Evolutionary conservation across 2,888 invertebrate species (phyloP).

Genomic region (Gortyna flavago): DNA sequence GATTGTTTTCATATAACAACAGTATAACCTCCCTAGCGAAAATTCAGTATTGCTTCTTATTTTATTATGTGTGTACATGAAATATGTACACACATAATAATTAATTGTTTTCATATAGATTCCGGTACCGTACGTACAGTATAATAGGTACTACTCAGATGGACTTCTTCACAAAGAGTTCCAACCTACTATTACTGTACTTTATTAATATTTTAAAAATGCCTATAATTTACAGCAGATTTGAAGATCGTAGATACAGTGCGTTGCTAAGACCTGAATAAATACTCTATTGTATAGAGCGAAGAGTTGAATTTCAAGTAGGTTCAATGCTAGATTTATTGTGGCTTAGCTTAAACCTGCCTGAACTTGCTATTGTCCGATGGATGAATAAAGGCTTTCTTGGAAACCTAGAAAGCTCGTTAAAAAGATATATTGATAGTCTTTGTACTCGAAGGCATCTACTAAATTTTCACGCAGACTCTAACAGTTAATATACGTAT

Average conservation of each 20-base stretch:
- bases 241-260: constrained; percentile 3
- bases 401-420: constrained; percentile 8
- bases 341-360: constrained; percentile 4
- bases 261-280: background rate
- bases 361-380: constrained; percentile 34
- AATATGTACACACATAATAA: too few relatives aligned
- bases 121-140: too few relatives aligned
- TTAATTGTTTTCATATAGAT: too few relatives aligned
- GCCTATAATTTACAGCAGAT: background rate
- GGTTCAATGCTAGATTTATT: constrained; percentile 37
- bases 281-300: background rate
- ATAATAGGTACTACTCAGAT: too few relatives aligned
- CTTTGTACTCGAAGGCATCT: constrained; percentile 18
- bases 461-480: background rate
- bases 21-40: too few relatives aligned
- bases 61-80: too few relatives aligned
- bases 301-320: constrained; percentile 17
- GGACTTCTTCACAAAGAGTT: background rate
- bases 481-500: background rate
- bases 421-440: constrained; percentile 30
- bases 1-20: too few relatives aligned
- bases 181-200: background rate
- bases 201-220: constrained; percentile 11
- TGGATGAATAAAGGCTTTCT: constrained; percentile 21
- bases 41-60: too few relatives aligned